Conservation (phyloP, 2,797 vertebrate genomes). For the Eupleurogrammus muticus region DNA sequence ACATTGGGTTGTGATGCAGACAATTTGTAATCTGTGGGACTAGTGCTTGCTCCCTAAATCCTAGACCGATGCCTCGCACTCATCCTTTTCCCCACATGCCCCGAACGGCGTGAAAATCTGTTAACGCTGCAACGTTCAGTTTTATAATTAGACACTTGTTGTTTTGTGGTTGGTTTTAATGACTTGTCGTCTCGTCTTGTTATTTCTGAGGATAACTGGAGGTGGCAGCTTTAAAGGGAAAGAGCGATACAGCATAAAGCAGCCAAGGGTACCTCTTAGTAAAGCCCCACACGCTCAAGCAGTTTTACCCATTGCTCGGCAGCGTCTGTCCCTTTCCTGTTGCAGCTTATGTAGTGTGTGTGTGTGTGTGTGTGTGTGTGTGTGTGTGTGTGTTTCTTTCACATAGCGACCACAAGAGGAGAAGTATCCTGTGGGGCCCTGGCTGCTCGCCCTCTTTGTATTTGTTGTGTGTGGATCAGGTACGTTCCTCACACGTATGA, state of each 20-base stretch:
- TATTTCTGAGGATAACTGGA: neutral
- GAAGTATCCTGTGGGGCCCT: slow-evolving; percentile 95
- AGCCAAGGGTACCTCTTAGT: neutral
- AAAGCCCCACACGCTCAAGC: neutral
- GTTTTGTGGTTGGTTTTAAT: slow-evolving; percentile 15
- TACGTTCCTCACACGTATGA: slow-evolving; percentile 68
- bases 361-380: slow-evolving; percentile 22
- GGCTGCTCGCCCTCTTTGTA: slow-evolving; percentile 94
- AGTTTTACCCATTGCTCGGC: slow-evolving; percentile 35
- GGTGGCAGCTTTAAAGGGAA: neutral
- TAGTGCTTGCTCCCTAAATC: neutral
- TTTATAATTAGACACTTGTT: slow-evolving; percentile 26
- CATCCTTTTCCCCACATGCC: slow-evolving; percentile 10
- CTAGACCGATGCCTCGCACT: neutral
- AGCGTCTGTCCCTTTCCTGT: slow-evolving; percentile 14
- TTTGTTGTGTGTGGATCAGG: slow-evolving; percentile 97
- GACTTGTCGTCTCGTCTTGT: neutral
- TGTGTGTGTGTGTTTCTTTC: slow-evolving; percentile 41
- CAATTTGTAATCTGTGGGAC: neutral
- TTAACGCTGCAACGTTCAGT: slow-evolving; percentile 10
- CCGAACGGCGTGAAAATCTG: slow-evolving; percentile 7
- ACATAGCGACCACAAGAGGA: slow-evolving; percentile 86
- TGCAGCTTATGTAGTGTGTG: slow-evolving; percentile 18
- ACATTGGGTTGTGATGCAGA: too few species aligned
- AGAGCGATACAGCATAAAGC: neutral